phyloP scores from a whole-genome alignment of 1,140 invertebrate species.

The Scaptomyza hsui region DNA sequence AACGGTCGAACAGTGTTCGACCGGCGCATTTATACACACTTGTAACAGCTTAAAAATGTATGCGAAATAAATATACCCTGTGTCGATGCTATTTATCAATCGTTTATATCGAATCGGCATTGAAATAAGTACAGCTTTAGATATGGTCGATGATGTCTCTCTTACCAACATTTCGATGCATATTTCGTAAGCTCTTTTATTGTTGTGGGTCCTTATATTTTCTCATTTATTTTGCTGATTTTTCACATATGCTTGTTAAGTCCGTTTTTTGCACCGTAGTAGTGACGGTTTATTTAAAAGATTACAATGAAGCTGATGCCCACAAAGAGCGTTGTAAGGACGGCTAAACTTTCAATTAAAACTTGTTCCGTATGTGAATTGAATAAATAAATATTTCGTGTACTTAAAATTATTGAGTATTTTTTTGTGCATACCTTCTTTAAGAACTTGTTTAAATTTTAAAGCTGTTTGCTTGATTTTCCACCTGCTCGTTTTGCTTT shows the following conservation, averaged over 20 bases:
- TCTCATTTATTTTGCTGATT: conserved; percentile 48
- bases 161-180: too few species aligned
- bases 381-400: background rate
- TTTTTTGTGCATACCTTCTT: background rate
- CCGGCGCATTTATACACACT: conserved; percentile 13
- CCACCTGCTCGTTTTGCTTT: background rate
- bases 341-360: conserved; percentile 49
- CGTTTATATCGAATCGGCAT: too few species aligned
- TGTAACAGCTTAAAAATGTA: background rate
- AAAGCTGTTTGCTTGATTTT: background rate
- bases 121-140: too few species aligned
- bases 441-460: background rate
- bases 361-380: conserved; percentile 30
- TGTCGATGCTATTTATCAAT: too few species aligned
- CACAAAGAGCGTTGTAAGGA: background rate
- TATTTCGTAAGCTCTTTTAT: background rate
- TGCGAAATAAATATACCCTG: background rate
- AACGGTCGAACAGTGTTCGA: conserved; percentile 22
- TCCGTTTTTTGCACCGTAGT: conserved; percentile 16
- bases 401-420: too few species aligned
- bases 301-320: background rate
- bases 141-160: too few species aligned
- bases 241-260: conserved; percentile 6
- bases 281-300: conserved; percentile 58
- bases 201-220: background rate